Evolutionary conservation across 2,797 vertebrate species (phyloP).

Genomic region (Molothrus aeneus): DNA sequence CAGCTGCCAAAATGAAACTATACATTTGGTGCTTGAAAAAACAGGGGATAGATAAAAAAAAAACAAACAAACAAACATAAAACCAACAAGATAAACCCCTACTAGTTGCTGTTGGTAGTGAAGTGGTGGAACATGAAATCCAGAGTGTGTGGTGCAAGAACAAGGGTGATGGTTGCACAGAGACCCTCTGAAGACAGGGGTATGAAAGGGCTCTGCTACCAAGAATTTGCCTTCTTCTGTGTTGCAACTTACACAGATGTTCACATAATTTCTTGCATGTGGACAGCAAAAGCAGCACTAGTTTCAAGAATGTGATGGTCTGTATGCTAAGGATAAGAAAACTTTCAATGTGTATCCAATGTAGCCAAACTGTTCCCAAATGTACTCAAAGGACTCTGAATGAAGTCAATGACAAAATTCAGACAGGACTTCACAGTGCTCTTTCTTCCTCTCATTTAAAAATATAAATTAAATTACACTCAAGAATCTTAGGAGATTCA

Average conservation of each 20-base stretch:
- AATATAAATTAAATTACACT: constrained; percentile 40
- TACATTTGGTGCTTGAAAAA: background rate
- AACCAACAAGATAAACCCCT: background rate
- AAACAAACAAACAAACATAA: background rate
- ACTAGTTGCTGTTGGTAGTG: background rate
- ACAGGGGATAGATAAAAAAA: background rate
- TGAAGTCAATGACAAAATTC: constrained; percentile 26
- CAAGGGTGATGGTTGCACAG: background rate
- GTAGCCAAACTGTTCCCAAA: constrained; percentile 20
- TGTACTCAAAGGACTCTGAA: background rate
- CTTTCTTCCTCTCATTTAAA: constrained; percentile 20
- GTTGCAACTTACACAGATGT: constrained; percentile 65
- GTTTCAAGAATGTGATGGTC: constrained; percentile 62
- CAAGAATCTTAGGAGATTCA: background rate
- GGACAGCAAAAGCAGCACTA: constrained; percentile 61
- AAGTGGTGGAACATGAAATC: background rate
- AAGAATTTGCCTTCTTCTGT: constrained; percentile 54
- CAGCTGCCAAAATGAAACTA: constrained; percentile 29
- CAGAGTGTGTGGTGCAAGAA: background rate
- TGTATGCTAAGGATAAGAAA: constrained; percentile 8
- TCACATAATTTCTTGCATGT: constrained; percentile 67
- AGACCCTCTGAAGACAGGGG: constrained; percentile 40
- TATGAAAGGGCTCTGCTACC: constrained; percentile 64
- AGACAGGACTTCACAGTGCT: background rate
- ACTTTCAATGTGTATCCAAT: constrained; percentile 23